phyloP scores from a whole-genome alignment of 1,140 invertebrate species.

The Harpegnathos saltator region DNA sequence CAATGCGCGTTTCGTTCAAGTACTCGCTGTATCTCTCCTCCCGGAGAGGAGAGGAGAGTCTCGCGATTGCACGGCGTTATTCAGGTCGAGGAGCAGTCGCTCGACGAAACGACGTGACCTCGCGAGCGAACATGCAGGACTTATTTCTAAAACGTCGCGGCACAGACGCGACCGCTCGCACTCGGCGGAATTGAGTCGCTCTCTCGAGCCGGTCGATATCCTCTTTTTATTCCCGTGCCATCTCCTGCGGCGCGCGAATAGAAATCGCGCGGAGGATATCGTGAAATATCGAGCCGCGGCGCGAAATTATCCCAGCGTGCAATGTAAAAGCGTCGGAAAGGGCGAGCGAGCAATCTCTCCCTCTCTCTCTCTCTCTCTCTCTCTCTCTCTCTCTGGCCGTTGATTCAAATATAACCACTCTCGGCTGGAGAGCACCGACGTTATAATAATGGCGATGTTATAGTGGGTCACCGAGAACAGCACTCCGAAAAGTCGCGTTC shows the following conservation, averaged over 20 bases:
- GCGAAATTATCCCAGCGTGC: not conserved
- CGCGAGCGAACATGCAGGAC: not conserved
- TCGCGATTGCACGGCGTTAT: too few relatives aligned
- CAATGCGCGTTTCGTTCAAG: too few relatives aligned
- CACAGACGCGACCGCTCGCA: not conserved
- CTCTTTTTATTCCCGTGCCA: too few relatives aligned
- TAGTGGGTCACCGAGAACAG: slow-evolving; percentile 60
- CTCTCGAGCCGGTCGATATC: not conserved
- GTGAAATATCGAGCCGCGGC: too few relatives aligned
- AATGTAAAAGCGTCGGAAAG: slow-evolving; percentile 4
- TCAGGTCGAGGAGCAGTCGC: not conserved
- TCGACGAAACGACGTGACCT: not conserved
- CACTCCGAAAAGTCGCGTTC: slow-evolving; percentile 54
- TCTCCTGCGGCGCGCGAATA: too few relatives aligned
- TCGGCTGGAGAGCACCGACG: not conserved
- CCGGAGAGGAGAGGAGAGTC: too few relatives aligned
- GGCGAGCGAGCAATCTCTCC: slow-evolving; percentile 3
- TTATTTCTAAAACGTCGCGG: not conserved
- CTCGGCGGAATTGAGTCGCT: not conserved
- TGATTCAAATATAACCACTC: not conserved
- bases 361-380: too few relatives aligned
- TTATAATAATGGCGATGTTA: slow-evolving; percentile 43
- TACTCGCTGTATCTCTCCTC: too few relatives aligned
- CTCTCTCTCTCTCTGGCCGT: not conserved
- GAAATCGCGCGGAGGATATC: too few relatives aligned